Conservation (phyloP, 2,113 vertebrate species). For the Typhlomys cinereus region DNA sequence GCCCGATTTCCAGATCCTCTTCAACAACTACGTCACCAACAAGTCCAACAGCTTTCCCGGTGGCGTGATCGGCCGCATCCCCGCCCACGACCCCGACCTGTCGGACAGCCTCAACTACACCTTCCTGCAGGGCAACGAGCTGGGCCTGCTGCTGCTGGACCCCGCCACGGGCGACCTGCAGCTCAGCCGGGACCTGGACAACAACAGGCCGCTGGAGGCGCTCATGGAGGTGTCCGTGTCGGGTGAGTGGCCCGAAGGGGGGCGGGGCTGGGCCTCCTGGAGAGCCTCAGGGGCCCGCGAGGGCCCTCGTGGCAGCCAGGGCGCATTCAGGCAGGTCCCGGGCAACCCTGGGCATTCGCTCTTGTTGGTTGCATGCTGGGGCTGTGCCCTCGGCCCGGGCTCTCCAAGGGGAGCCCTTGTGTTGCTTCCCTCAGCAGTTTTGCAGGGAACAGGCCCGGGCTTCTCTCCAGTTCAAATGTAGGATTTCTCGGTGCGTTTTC, state of each 20-base stretch:
- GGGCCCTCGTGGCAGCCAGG: fast-evolving
- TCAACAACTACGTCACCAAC: conserved; percentile 98
- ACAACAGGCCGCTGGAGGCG: conserved; percentile 95
- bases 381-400: neutral
- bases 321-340: fast-evolving
- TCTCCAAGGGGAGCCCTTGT: fast-evolving
- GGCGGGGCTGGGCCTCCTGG: neutral
- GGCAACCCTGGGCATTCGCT: neutral
- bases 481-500: neutral
- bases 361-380: neutral
- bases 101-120: conserved; percentile 94
- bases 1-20: conserved; percentile 96
- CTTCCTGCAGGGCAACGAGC: conserved; percentile 95
- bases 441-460: conserved; percentile 10
- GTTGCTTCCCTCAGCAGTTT: conserved; percentile 6
- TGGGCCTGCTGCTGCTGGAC: conserved; percentile 92
- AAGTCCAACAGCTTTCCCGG: conserved; percentile 97
- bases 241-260: conserved; percentile 84
- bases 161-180: conserved; percentile 93
- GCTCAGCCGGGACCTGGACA: conserved; percentile 94
- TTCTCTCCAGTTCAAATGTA: neutral
- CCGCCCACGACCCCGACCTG: conserved; percentile 95
- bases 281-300: neutral
- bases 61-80: conserved; percentile 95
- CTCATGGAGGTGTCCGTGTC: conserved; percentile 95